These are phyloP conservation scores for Eulemur rufifrons DNA, from an alignment of 2,113 vertebrate species.

Conservation along the genomic window DNA sequence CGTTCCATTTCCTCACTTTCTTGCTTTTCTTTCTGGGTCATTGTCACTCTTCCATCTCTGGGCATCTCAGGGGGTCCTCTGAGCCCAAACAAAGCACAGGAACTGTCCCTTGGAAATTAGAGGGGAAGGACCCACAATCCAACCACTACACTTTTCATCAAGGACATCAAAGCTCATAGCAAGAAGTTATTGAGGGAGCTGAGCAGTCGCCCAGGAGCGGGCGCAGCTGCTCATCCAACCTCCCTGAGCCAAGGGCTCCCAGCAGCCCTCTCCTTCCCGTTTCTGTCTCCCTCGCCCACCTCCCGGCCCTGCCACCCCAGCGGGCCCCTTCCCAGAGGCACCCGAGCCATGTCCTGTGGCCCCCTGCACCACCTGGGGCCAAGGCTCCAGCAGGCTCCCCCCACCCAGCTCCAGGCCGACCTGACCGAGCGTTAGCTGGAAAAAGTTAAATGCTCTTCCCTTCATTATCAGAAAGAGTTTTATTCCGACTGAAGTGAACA, in stretches of 20 bases:
- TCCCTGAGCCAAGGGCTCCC: not conserved
- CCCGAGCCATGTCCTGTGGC: not conserved
- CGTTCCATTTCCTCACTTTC: not conserved
- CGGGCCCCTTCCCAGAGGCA: not conserved
- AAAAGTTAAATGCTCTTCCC: slow-evolving; percentile 6
- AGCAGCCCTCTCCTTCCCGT: rapidly evolving
- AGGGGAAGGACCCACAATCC: not conserved
- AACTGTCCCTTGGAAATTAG: not conserved
- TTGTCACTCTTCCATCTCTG: not conserved
- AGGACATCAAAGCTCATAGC: not conserved
- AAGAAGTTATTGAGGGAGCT: not conserved
- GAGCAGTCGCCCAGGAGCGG: not conserved
- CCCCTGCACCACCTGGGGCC: rapidly evolving
- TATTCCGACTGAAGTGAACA: slow-evolving; percentile 66
- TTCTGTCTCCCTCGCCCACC: not conserved
- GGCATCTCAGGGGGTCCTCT: not conserved
- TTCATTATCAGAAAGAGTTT: slow-evolving; percentile 62
- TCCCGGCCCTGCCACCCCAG: not conserved
- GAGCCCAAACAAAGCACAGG: not conserved
- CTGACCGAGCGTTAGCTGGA: not conserved
- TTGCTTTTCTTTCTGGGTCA: not conserved
- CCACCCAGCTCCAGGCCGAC: not conserved
- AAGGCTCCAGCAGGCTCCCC: not conserved
- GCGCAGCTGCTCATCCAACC: rapidly evolving
- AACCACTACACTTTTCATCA: not conserved